phyloP scores from a whole-genome alignment of 2,797 vertebrate species.

The Lagocephalus sceleratus region DNA sequence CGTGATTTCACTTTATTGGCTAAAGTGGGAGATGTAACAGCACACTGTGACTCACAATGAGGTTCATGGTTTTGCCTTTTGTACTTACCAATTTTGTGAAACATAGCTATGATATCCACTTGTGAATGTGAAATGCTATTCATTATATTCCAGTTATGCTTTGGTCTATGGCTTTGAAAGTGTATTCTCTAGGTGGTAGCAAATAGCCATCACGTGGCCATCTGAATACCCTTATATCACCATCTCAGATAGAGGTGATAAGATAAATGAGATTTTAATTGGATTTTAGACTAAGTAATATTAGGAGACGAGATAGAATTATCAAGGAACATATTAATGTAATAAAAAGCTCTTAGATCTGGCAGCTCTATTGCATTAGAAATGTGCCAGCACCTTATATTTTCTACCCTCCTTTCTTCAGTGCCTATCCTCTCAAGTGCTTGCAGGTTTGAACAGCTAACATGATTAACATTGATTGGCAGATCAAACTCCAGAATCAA shows the following conservation, averaged over 20 bases:
- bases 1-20: too few relatives aligned
- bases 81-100: constrained; percentile 19
- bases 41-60: constrained; percentile 21
- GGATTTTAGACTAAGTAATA: constrained; percentile 79
- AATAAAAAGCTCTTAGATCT: constrained; percentile 78
- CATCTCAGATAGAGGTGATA: constrained; percentile 74
- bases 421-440: constrained; percentile 36
- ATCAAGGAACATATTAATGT: constrained; percentile 76
- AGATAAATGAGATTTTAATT: constrained; percentile 85
- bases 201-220: constrained; percentile 44
- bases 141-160: constrained; percentile 51
- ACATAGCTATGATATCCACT: constrained; percentile 21
- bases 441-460: constrained; percentile 43
- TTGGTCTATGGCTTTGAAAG: constrained; percentile 34
- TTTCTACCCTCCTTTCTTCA: constrained; percentile 8
- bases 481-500: constrained; percentile 62
- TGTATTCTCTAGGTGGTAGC: constrained; percentile 36
- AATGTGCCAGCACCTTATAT: constrained; percentile 23
- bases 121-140: constrained; percentile 16
- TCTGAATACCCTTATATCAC: constrained; percentile 64
- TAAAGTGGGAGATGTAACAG: neutral
- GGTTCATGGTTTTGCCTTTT: constrained; percentile 24
- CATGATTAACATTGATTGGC: constrained; percentile 74
- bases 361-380: constrained; percentile 65
- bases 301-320: constrained; percentile 81